A percentile compares a stretch with the other conserved stretches of the same genome.
These are phyloP conservation scores for Myanophis thanlyinensis DNA, from an alignment of 2,113 vertebrate genomes.

Conservation along the genomic window DNA sequence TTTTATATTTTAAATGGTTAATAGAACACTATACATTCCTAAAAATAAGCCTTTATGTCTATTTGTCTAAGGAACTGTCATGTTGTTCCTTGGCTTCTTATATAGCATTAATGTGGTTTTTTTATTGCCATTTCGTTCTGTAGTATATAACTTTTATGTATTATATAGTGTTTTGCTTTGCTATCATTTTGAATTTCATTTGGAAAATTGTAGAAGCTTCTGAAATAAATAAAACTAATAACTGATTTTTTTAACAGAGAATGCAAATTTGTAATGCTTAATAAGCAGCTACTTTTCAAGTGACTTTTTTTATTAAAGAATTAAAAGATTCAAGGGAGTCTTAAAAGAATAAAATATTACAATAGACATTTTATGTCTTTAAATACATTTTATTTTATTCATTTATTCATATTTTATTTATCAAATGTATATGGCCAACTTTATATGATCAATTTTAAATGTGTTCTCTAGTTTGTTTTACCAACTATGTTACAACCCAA, in stretches of 20 bases:
- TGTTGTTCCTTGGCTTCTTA: not conserved
- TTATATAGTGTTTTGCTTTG: not conserved
- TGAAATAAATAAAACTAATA: constrained; percentile 26
- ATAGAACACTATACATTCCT: constrained; percentile 50
- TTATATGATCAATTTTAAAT: constrained; percentile 32
- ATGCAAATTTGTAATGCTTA: constrained; percentile 57
- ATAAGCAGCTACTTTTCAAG: constrained; percentile 45
- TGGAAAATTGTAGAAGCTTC: not conserved
- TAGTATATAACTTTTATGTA: not conserved
- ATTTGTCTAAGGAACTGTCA: not conserved
- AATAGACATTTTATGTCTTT: constrained; percentile 63
- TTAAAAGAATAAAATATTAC: constrained; percentile 54
- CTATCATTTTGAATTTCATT: not conserved
- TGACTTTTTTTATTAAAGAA: constrained; percentile 27
- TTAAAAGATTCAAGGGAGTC: constrained; percentile 33
- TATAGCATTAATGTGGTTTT: not conserved
- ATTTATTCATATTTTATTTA: not conserved
- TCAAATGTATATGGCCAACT: not conserved
- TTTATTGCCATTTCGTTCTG: not conserved
- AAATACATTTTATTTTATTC: not conserved
- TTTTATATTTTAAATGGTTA: not conserved
- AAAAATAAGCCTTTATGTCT: constrained; percentile 42
- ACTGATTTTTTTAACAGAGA: constrained; percentile 61
- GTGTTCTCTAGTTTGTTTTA: constrained; percentile 71
- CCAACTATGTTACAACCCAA: constrained; percentile 64